A percentile compares a stretch with the other conserved stretches of the same genome.
These are phyloP conservation scores for Aproaerema taeniolella DNA, from an alignment of 2,888 invertebrate genomes.

Conservation along the genomic window DNA sequence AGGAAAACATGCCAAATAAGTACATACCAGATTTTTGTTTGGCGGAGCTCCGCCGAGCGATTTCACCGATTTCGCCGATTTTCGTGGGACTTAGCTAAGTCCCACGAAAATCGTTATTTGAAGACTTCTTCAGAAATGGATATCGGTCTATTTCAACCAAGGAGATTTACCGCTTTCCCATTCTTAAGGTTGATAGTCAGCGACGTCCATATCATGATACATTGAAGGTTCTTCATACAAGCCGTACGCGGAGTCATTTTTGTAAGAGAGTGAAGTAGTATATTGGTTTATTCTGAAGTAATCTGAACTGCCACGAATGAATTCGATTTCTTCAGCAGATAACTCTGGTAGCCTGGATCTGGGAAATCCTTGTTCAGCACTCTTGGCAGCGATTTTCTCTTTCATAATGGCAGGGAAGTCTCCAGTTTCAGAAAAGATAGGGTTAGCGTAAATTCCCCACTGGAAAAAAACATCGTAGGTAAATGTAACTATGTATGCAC, in stretches of 20 bases:
- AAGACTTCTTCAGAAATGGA: not conserved
- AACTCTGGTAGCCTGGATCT: constrained; percentile 57
- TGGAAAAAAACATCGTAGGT: constrained; percentile 15
- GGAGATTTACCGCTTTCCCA: constrained; percentile 19
- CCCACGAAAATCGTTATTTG: no score
- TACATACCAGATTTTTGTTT: no score
- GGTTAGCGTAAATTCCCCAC: constrained; percentile 41
- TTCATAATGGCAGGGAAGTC: constrained; percentile 56
- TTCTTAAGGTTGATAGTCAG: constrained; percentile 16
- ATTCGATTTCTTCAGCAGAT: constrained; percentile 42
- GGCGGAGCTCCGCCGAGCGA: no score
- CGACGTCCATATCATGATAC: constrained; percentile 20
- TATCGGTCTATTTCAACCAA: constrained; percentile 18
- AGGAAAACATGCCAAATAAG: no score
- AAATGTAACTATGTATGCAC: not conserved
- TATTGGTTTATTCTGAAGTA: constrained; percentile 79
- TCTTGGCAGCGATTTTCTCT: constrained; percentile 44
- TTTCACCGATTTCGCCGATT: no score
- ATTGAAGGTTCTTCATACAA: constrained; percentile 20
- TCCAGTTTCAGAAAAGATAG: constrained; percentile 43
- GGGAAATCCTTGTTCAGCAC: constrained; percentile 46
- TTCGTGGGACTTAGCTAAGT: no score
- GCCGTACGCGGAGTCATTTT: constrained; percentile 22
- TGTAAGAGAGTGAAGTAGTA: constrained; percentile 45
- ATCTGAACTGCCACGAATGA: constrained; percentile 33